Evolutionary conservation across 1,140 invertebrate species (phyloP).

Genomic region (Pissodes strobi): DNA sequence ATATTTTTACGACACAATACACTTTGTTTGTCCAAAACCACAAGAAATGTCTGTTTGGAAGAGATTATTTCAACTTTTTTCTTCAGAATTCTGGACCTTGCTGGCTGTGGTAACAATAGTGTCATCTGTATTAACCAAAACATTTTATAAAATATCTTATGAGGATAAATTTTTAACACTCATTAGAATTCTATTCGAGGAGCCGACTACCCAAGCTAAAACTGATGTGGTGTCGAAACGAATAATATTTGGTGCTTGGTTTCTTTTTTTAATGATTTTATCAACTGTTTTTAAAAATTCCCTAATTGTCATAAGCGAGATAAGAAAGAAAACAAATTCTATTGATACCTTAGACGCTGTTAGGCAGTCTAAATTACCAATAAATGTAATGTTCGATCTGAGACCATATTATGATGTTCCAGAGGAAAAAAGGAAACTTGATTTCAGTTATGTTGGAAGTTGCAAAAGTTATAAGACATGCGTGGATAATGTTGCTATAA

Average conservation of each 20-base stretch:
- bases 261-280: not conserved
- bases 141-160: slow-evolving; percentile 1
- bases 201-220: not conserved
- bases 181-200: not conserved
- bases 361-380: not conserved
- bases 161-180: not conserved
- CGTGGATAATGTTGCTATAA: not conserved
- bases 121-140: not conserved
- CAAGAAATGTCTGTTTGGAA: not conserved
- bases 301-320: not conserved
- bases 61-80: not conserved
- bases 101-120: not conserved
- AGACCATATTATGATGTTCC: not conserved
- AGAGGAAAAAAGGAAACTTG: not conserved
- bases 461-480: not conserved
- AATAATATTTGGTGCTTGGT: not conserved
- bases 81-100: not conserved
- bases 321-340: not conserved
- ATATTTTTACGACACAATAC: not conserved
- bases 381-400: not conserved
- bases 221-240: not conserved
- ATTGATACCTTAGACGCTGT: not conserved
- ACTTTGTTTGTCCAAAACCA: not conserved
- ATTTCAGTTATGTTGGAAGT: not conserved
- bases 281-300: slow-evolving; percentile 5